Conservation (phyloP, 2,797 vertebrate genomes). For the Sebastes iracundus region DNA sequence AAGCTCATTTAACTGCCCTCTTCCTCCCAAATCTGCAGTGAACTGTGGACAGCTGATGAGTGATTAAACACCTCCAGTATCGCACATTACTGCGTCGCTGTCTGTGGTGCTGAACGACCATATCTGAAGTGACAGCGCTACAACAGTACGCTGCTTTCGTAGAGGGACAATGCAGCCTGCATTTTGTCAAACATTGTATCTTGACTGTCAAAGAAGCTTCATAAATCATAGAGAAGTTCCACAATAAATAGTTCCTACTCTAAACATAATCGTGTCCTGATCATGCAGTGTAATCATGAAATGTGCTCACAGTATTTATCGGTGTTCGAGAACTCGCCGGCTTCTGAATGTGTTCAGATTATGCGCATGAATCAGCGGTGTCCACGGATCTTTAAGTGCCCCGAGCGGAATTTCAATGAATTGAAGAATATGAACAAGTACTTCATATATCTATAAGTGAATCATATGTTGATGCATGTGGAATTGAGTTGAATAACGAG, state of each 20-base stretch:
- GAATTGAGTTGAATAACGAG: slow-evolving; percentile 9
- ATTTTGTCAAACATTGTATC: neutral
- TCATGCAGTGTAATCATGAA: slow-evolving; percentile 18
- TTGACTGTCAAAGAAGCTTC: neutral
- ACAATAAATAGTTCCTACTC: neutral
- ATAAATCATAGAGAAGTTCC: neutral
- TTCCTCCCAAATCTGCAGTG: neutral
- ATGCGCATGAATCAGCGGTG: slow-evolving; percentile 59
- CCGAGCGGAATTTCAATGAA: slow-evolving; percentile 50
- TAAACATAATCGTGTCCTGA: neutral
- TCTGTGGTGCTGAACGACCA: slow-evolving; percentile 2
- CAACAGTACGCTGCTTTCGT: neutral
- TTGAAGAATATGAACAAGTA: slow-evolving; percentile 26
- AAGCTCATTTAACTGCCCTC: neutral
- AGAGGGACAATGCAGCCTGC: neutral
- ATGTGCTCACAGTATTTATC: slow-evolving; percentile 29
- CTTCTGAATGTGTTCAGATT: slow-evolving; percentile 41
- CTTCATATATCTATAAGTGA: slow-evolving; percentile 24
- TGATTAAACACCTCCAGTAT: slow-evolving; percentile 4
- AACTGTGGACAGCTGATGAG: slow-evolving; percentile 14
- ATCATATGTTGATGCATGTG: slow-evolving; percentile 34
- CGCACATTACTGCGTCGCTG: neutral
- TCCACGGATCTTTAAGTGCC: slow-evolving; percentile 45
- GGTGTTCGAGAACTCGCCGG: neutral
- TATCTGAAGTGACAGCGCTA: neutral